Percentiles rank a stretch among this genome's conserved stretches.
Evolutionary conservation across 2,797 vertebrate species (phyloP).

Genomic region (Leptatherina wallacei): DNA sequence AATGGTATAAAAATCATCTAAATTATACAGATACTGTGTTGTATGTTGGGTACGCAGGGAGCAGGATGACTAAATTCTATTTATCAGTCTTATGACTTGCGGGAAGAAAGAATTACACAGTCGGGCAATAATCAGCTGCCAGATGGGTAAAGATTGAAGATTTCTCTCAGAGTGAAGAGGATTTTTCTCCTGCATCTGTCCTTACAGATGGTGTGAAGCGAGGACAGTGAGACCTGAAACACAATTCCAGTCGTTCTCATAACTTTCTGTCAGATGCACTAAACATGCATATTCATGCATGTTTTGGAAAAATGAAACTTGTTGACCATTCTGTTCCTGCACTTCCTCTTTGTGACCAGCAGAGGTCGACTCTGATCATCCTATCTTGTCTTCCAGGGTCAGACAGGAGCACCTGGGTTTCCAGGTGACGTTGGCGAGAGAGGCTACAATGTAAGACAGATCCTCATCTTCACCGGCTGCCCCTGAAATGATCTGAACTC

Average conservation of each 20-base stretch:
- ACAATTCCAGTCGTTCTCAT: neutral
- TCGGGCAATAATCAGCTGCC: neutral
- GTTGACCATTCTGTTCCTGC: neutral
- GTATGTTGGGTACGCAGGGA: neutral
- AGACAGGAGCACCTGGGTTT: conserved; percentile 78
- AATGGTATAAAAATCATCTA: neutral
- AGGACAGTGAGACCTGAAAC: neutral
- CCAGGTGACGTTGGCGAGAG: conserved; percentile 78
- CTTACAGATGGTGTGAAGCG: neutral
- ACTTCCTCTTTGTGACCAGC: neutral
- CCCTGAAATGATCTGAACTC: neutral
- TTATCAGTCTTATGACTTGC: neutral
- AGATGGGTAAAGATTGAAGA: neutral
- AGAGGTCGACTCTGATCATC: neutral
- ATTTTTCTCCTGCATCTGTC: neutral
- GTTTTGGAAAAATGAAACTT: neutral
- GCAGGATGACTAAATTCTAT: neutral
- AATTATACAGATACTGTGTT: neutral
- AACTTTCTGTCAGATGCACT: neutral
- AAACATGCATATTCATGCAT: neutral
- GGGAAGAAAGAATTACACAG: neutral
- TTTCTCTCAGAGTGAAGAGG: neutral
- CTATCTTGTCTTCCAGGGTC: conserved; percentile 71
- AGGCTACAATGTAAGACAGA: conserved; percentile 76
- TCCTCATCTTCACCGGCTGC: neutral